Conservation (phyloP, 2,113 vertebrate genomes). For the Cyprinus carpio region DNA sequence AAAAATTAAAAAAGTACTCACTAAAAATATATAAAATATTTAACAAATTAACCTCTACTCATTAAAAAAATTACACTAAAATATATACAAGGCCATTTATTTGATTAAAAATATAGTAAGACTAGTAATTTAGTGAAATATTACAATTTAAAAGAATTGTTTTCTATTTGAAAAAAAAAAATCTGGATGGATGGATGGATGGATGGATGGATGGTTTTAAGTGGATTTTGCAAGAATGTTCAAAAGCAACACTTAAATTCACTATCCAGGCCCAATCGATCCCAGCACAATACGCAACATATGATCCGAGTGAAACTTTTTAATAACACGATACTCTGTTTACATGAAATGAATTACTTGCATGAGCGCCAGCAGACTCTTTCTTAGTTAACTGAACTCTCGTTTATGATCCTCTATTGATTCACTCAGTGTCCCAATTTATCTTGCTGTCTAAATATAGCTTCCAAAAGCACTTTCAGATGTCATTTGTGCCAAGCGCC, state of each 20-base stretch:
- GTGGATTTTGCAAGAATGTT: neutral
- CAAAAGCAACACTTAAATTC: neutral
- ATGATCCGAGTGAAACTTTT: conserved; percentile 28
- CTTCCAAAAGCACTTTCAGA: conserved; percentile 63
- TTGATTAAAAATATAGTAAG: no score
- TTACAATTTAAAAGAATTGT: no score
- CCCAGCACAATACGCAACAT: neutral
- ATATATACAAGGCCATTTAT: no score
- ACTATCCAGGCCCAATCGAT: neutral
- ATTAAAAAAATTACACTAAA: no score
- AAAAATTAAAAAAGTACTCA: no score
- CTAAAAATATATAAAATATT: no score
- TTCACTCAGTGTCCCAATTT: conserved; percentile 54
- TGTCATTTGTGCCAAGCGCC: conserved; percentile 56
- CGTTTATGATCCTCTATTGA: conserved; percentile 62
- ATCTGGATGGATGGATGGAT: no score
- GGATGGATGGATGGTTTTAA: neutral
- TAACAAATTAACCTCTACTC: no score
- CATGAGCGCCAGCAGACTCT: conserved; percentile 30
- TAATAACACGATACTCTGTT: conserved; percentile 42
- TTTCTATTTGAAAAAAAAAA: no score
- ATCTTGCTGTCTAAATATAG: conserved; percentile 59
- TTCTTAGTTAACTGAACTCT: conserved; percentile 50
- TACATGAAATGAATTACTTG: conserved; percentile 48
- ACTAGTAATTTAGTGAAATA: no score